phyloP scores from a whole-genome alignment of 2,888 invertebrate genomes.

The Beris morrisii region DNA sequence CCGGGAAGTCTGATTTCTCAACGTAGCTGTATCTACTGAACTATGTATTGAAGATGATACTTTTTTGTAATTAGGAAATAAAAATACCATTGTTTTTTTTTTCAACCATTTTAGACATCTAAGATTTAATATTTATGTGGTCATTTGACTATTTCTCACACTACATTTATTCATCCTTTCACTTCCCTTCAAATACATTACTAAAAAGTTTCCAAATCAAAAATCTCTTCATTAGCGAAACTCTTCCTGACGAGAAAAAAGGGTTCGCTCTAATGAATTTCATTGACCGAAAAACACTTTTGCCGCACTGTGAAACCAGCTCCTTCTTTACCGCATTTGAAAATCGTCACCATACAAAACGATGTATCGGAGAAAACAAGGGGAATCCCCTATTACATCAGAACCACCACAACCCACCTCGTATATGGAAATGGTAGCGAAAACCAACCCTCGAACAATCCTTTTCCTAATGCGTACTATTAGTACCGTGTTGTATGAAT shows the following conservation, averaged over 20 bases:
- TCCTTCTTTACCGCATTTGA: conserved; percentile 5
- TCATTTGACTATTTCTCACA: no score
- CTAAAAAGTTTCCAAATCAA: no score
- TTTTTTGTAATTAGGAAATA: no score
- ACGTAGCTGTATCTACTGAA: no score
- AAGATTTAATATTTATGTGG: no score
- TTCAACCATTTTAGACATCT: no score
- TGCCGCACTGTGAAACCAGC: neutral
- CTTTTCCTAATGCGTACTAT: conserved; percentile 34
- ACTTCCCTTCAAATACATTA: no score
- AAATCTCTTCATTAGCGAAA: neutral
- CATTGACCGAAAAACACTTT: conserved; percentile 24
- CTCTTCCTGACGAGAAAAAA: neutral
- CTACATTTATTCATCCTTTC: no score
- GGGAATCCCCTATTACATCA: conserved; percentile 13
- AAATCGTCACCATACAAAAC: conserved; percentile 10
- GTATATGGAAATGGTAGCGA: conserved; percentile 14
- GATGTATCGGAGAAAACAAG: conserved; percentile 5
- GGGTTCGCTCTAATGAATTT: conserved; percentile 14
- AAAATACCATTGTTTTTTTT: no score
- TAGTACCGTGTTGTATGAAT: conserved; percentile 39
- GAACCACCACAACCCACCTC: conserved; percentile 2
- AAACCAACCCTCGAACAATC: conserved; percentile 17
- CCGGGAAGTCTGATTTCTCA: no score
- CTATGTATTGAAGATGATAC: no score